These are phyloP conservation scores for Mormyrus hasselquistii DNA, from an alignment of 2,797 vertebrate genomes.

Conservation along the genomic window DNA sequence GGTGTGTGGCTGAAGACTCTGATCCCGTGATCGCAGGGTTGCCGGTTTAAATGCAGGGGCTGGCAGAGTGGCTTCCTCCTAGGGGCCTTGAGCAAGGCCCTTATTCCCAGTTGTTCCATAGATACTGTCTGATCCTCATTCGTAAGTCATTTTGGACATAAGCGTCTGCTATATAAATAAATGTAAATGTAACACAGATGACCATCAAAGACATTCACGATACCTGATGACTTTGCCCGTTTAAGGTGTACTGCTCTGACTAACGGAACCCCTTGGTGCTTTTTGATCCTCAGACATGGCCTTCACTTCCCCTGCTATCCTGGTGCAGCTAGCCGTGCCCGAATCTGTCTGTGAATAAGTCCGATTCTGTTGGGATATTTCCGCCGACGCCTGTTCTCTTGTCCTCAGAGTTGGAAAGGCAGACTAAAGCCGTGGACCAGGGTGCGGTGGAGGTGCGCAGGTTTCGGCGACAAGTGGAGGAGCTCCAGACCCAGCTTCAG, in stretches of 20 bases:
- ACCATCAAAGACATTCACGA: not conserved
- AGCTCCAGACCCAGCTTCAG: slow-evolving; percentile 20
- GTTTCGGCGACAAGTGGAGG: slow-evolving; percentile 22
- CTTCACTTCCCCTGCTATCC: not conserved
- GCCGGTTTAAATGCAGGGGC: not conserved
- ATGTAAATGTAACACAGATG: not conserved
- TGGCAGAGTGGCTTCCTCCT: not conserved
- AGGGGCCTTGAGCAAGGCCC: not conserved
- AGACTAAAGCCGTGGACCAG: not conserved
- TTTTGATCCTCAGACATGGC: not conserved
- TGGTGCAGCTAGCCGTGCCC: not conserved
- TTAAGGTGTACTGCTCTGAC: not conserved
- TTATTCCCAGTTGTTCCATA: not conserved
- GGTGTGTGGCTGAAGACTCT: not conserved
- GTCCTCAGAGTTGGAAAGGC: slow-evolving; percentile 27
- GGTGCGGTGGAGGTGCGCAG: slow-evolving; percentile 11
- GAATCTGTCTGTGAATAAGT: not conserved
- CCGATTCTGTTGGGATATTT: not conserved
- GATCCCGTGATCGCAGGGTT: not conserved
- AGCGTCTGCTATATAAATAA: not conserved
- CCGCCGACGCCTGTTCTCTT: not conserved
- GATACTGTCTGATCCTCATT: not conserved
- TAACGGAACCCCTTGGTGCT: not conserved
- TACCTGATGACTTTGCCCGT: not conserved
- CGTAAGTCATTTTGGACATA: not conserved